These are phyloP conservation scores for Chionis minor DNA, from an alignment of 2,113 vertebrate species.

Conservation along the genomic window DNA sequence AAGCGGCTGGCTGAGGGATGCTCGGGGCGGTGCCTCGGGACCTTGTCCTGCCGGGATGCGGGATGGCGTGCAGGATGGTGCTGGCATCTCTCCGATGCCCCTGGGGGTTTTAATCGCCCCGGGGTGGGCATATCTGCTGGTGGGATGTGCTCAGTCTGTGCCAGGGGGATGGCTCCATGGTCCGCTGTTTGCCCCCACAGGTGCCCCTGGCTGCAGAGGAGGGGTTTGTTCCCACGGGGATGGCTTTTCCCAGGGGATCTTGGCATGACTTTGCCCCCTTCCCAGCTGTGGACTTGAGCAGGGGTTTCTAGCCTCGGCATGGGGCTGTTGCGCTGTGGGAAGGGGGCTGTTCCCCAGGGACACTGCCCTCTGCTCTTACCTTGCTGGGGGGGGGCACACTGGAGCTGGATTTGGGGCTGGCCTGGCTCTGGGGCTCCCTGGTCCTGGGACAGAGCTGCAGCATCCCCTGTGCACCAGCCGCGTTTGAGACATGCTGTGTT, in stretches of 20 bases:
- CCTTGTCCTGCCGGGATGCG: not conserved
- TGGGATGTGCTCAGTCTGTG: rapidly evolving
- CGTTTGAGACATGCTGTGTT: rapidly evolving
- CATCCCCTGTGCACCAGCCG: rapidly evolving
- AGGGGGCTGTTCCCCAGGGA: not conserved
- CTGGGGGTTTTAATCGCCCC: not conserved
- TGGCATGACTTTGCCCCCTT: not conserved
- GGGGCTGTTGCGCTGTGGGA: not conserved
- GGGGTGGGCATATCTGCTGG: not conserved
- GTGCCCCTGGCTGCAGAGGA: not conserved
- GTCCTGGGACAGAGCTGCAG: not conserved
- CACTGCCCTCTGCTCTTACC: not conserved
- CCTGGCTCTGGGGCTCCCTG: not conserved
- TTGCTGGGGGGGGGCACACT: not conserved
- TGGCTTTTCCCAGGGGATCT: not conserved
- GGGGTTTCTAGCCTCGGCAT: not conserved
- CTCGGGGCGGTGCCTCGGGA: not conserved
- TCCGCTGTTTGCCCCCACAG: rapidly evolving
- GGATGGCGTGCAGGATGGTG: not conserved
- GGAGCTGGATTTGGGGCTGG: not conserved
- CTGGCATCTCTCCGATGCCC: not conserved
- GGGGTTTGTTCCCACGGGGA: not conserved
- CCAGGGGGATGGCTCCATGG: rapidly evolving
- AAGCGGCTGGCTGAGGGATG: not conserved
- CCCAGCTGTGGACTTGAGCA: not conserved